Evolutionary conservation across 2,797 vertebrate genomes (phyloP).

Genomic region (Poecilia gillii): DNA sequence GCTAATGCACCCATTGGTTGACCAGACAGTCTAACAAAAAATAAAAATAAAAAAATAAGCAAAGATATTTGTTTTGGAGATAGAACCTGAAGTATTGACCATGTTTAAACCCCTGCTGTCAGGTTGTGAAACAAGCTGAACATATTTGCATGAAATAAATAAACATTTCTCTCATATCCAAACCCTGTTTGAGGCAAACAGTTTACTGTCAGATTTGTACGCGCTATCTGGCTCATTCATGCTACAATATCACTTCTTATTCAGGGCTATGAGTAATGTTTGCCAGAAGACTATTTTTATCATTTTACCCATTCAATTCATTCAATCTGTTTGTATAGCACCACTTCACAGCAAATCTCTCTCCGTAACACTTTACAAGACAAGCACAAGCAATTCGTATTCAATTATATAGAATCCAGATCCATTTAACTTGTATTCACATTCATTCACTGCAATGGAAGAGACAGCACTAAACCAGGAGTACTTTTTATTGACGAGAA

Average conservation of each 20-base stretch:
- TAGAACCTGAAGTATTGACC: conserved; percentile 60
- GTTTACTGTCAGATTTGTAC: conserved; percentile 79
- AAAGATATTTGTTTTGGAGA: conserved; percentile 43
- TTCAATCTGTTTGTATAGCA: not conserved
- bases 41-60: conserved; percentile 7
- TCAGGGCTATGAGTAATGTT: conserved; percentile 18
- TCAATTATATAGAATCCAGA: not conserved
- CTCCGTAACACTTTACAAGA: not conserved
- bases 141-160: conserved; percentile 83
- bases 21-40: not conserved
- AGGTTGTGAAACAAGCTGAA: conserved; percentile 66
- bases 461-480: not conserved
- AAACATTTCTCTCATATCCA: conserved; percentile 71
- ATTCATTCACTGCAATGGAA: not conserved
- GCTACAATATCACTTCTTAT: conserved; percentile 1
- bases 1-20: conserved; percentile 5
- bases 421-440: not conserved
- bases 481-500: not conserved
- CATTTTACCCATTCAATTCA: not conserved
- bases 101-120: conserved; percentile 67
- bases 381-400: not conserved
- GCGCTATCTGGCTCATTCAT: conserved; percentile 75
- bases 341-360: not conserved
- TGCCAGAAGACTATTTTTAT: not conserved
- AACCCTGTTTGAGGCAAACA: conserved; percentile 71